These are phyloP conservation scores for Netelia melanura DNA, from an alignment of 2,888 invertebrate species.

Conservation along the genomic window DNA sequence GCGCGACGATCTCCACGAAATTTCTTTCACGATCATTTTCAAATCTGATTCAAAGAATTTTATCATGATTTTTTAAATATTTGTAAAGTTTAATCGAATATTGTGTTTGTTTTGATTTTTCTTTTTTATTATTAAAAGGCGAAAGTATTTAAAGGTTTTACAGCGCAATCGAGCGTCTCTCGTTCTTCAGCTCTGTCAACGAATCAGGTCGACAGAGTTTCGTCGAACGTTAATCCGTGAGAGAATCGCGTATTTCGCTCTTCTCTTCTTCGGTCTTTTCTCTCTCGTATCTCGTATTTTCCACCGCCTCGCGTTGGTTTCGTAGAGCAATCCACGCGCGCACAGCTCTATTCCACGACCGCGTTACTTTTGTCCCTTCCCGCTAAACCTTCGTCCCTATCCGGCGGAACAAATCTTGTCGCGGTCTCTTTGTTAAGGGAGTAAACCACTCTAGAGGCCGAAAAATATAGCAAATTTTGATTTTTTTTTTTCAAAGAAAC, in stretches of 20 bases:
- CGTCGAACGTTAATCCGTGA: neutral
- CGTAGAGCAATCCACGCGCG: neutral
- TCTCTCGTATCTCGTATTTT: neutral
- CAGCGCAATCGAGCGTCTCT: no score
- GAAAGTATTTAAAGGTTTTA: no score
- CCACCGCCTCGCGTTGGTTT: neutral
- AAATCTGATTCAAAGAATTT: slow-evolving; percentile 15
- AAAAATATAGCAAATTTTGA: no score
- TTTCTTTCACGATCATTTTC: slow-evolving; percentile 37
- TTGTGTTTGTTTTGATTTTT: no score
- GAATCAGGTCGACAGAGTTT: slow-evolving; percentile 30
- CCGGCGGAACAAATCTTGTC: slow-evolving; percentile 50
- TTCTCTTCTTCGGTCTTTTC: neutral
- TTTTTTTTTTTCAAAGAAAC: no score
- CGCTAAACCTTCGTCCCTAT: slow-evolving; percentile 35
- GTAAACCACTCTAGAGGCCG: no score
- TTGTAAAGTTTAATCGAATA: no score
- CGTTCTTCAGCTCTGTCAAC: neutral
- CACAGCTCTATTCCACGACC: slow-evolving; percentile 1
- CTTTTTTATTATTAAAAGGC: no score
- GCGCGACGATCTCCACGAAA: slow-evolving; percentile 26
- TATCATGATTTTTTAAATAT: neutral
- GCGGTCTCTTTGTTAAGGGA: neutral
- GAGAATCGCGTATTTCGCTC: neutral
- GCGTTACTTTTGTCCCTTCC: slow-evolving; percentile 41